Evolutionary conservation across 2,888 invertebrate genomes (phyloP), one percentile per base, ranked within the genome.

Genomic region (Acanthoscelides obtectus): DNA sequence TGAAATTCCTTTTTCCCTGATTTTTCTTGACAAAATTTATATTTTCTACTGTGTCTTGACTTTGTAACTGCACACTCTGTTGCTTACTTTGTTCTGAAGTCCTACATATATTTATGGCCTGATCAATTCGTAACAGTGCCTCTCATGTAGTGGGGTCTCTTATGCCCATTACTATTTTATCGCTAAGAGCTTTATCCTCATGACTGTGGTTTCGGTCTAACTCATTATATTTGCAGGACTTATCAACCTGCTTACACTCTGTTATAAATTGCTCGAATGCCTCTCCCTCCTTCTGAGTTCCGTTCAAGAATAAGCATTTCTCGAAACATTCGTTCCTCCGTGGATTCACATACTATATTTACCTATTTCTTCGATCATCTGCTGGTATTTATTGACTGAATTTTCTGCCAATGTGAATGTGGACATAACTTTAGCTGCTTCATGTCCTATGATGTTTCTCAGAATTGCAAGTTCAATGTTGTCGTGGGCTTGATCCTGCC

Each of bases 281-380:
- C 67, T 77, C 78, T 17, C 74, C 75, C 72, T 78, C 75, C 67
- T 75, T 76, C 70, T 77, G 76, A 17, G 22, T 70, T 66, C 76
- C 71, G 72, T 76, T 75, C n/a, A 72, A 69, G 71, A 78, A 79
- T 69, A 74, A 77, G 68, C 75, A 77, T 21, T 77, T 21, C 71
- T 76, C 76, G 71, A 78, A 79, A 66, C 74, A 75, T 72, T 79
- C 77, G 66, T 79, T 79, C n/a, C 76, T 68, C 64, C 75, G 22
- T 19, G 79, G 77, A 25, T 77, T 78, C 8, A 77, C 78, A 71
- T n/a, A n/a, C n/a, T n/a, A n/a, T 79, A 77, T 65, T 65, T 65
- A 4, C 12, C 65, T 3, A 65, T 20, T 3, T 20, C n/a, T 65
- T 3, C 17, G 45, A 77, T 70, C 25, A 68, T 71, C 69, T 12